A percentile compares a stretch with the other conserved stretches of the same genome.
Evolutionary conservation across 1,140 invertebrate genomes (phyloP).

Genomic region (Popillia japonica): DNA sequence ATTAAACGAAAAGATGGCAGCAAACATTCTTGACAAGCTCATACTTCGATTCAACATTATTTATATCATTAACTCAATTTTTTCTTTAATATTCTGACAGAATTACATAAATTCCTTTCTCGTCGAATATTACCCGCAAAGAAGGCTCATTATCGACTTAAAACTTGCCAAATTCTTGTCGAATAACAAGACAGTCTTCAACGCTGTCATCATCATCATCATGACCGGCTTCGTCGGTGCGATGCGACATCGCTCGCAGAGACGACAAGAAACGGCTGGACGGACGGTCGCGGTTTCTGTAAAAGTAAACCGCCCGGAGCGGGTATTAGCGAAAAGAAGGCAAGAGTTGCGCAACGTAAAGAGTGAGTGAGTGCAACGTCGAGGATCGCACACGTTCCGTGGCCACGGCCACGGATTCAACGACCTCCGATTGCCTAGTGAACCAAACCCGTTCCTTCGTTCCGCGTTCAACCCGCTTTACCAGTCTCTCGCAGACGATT

Average conservation of each 20-base stretch:
- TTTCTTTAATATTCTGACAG: no score
- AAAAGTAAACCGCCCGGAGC: background rate
- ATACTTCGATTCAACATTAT: no score
- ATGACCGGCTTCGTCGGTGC: background rate
- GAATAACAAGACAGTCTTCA: no score
- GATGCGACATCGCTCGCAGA: background rate
- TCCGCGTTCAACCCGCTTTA: conserved; percentile 37
- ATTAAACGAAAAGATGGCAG: no score
- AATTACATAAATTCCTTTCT: no score
- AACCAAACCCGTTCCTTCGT: conserved; percentile 58
- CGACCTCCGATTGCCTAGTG: conserved; percentile 61
- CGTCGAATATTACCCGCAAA: no score
- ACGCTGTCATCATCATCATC: background rate
- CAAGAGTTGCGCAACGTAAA: conserved; percentile 36
- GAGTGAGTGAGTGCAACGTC: conserved; percentile 48
- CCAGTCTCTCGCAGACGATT: conserved; percentile 14
- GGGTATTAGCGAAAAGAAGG: conserved; percentile 15
- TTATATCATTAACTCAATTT: no score
- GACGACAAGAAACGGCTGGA: background rate
- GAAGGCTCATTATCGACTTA: no score
- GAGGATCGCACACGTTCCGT: conserved; percentile 40
- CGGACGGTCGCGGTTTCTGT: background rate
- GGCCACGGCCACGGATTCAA: conserved; percentile 59
- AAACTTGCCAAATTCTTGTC: no score
- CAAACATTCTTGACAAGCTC: no score